Percentiles rank a stretch among this genome's conserved stretches.
Conservation (phyloP, 2,888 invertebrate species). For the Hipparchia sbordonii region DNA sequence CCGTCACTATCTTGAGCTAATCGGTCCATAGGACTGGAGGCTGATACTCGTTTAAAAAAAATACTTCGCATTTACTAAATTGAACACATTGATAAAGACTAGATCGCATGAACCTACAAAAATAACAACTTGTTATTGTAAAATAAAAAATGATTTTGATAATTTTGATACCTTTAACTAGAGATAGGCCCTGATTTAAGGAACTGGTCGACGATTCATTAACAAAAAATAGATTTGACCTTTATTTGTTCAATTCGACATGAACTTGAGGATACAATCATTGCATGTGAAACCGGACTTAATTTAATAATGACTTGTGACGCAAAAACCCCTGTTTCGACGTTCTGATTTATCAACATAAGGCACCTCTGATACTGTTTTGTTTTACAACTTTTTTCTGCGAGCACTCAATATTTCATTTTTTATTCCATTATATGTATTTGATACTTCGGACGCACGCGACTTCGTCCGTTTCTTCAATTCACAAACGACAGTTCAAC, state of each 20-base stretch:
- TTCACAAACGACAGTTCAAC: too few relatives aligned
- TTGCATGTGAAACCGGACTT: constrained; percentile 35
- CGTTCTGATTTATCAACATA: constrained; percentile 8
- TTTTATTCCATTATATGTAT: background rate
- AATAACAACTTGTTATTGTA: constrained; percentile 10
- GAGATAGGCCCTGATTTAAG: background rate
- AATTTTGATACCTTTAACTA: background rate
- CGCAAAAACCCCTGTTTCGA: constrained; percentile 39
- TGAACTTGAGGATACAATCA: background rate
- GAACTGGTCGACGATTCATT: background rate
- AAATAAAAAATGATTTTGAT: too few relatives aligned
- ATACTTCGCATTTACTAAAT: background rate
- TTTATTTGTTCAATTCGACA: constrained; percentile 6
- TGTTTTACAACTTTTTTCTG: background rate
- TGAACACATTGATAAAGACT: background rate
- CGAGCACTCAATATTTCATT: background rate
- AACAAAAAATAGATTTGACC: constrained; percentile 5
- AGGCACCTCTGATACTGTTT: background rate
- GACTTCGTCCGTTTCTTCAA: too few relatives aligned
- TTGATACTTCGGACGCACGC: too few relatives aligned
- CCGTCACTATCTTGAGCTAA: too few relatives aligned
- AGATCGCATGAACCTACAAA: background rate
- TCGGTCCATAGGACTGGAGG: too few relatives aligned
- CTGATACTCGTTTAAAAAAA: too few relatives aligned
- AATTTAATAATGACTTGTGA: constrained; percentile 37